Evolutionary conservation across 2,113 vertebrate species (phyloP).

Genomic region (Corynorhinus townsendii): DNA sequence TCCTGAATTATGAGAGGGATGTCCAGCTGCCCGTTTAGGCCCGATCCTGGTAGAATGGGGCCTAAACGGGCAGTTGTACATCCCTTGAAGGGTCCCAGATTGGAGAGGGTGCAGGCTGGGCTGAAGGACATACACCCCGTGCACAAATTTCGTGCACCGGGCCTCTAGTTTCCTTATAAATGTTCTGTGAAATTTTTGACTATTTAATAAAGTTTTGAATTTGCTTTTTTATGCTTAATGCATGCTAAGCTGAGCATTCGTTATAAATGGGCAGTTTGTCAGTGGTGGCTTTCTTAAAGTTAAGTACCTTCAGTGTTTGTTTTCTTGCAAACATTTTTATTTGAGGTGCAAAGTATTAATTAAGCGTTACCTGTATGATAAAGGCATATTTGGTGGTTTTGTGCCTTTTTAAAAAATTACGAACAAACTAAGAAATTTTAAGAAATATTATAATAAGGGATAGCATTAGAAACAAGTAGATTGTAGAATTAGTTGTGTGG

Average conservation of each 20-base stretch:
- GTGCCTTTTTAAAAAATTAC: not conserved
- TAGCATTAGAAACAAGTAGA: conserved; percentile 1
- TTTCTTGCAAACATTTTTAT: not conserved
- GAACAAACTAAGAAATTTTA: not conserved
- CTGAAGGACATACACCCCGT: too few species aligned
- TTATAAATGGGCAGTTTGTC: not conserved
- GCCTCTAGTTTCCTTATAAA: not conserved
- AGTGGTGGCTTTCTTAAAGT: conserved; percentile 18
- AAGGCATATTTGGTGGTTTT: not conserved
- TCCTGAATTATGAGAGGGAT: too few species aligned
- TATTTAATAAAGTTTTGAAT: conserved; percentile 15
- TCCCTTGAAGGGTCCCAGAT: too few species aligned
- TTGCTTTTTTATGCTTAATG: not conserved
- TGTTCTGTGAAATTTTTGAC: conserved; percentile 9
- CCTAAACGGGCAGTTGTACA: too few species aligned
- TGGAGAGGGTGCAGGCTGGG: too few species aligned
- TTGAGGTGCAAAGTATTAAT: not conserved
- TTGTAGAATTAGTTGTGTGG: not conserved
- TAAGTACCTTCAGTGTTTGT: not conserved
- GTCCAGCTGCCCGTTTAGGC: too few species aligned
- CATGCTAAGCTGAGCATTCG: not conserved
- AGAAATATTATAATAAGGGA: not conserved
- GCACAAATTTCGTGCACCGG: too few species aligned
- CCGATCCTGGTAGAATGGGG: too few species aligned
- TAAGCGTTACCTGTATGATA: not conserved